Percentiles rank a stretch among this genome's conserved stretches.
These are phyloP conservation scores for Gonioctena quinquepunctata DNA, from an alignment of 1,140 invertebrate species.

Conservation along the genomic window DNA sequence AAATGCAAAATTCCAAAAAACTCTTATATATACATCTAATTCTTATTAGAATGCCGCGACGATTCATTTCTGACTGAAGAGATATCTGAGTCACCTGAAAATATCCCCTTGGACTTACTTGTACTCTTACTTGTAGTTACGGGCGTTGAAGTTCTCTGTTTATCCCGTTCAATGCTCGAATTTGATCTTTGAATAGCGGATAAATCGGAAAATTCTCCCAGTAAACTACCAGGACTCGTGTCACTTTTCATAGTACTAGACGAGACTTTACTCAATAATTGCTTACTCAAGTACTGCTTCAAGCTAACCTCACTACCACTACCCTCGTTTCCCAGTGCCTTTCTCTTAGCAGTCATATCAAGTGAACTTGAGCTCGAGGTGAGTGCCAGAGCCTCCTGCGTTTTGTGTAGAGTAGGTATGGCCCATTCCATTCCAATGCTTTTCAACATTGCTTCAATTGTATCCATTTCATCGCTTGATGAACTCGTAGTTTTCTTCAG, in stretches of 20 bases:
- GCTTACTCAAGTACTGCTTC: constrained; percentile 39
- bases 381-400: constrained; percentile 65
- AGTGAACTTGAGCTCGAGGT: constrained; percentile 65
- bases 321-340: neutral
- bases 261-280: constrained; percentile 37
- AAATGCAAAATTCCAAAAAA: neutral
- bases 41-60: neutral
- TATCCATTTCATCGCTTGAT: constrained; percentile 60
- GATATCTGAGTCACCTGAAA: constrained; percentile 9
- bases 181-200: constrained; percentile 32
- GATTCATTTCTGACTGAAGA: constrained; percentile 1
- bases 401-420: constrained; percentile 68
- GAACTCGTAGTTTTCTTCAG: neutral
- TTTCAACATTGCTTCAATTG: constrained; percentile 60
- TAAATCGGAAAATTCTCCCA: constrained; percentile 37
- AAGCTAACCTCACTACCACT: constrained; percentile 43
- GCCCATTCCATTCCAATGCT: constrained; percentile 68
- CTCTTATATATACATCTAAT: neutral
- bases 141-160: constrained; percentile 60
- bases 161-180: constrained; percentile 42
- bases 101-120: constrained; percentile 5
- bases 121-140: constrained; percentile 55
- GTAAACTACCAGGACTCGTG: constrained; percentile 29
- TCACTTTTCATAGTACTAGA: constrained; percentile 41
- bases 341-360: constrained; percentile 50